Conservation (phyloP, 1,140 invertebrate genomes). For the Palaemon carinicauda region DNA sequence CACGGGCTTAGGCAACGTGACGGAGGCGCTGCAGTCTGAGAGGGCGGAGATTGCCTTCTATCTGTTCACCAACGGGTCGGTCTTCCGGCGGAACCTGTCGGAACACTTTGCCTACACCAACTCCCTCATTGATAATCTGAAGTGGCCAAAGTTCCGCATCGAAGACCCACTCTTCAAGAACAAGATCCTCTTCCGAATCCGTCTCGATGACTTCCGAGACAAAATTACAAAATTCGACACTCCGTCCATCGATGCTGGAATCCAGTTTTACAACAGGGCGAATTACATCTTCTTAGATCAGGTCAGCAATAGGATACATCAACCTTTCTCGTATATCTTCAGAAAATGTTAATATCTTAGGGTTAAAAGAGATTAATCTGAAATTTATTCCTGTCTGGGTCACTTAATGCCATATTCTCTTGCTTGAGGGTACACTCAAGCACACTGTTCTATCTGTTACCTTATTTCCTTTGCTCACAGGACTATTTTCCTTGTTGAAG, state of each 20-base stretch:
- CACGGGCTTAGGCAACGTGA: slow-evolving; percentile 55
- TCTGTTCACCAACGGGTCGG: slow-evolving; percentile 55
- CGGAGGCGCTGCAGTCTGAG: slow-evolving; percentile 63
- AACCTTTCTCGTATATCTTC: too few relatives aligned
- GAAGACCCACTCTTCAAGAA: slow-evolving; percentile 53
- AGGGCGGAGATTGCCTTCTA: slow-evolving; percentile 62
- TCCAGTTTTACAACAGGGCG: slow-evolving; percentile 57
- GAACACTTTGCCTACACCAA: slow-evolving; percentile 58
- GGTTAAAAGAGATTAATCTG: too few relatives aligned
- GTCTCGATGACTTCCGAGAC: slow-evolving; percentile 59
- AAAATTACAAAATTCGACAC: slow-evolving; percentile 50
- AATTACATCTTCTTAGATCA: slow-evolving; percentile 56
- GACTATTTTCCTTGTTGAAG: too few relatives aligned
- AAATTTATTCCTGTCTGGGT: too few relatives aligned
- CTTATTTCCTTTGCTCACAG: too few relatives aligned
- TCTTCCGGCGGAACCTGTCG: slow-evolving; percentile 51
- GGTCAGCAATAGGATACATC: neutral
- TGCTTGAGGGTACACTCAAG: too few relatives aligned
- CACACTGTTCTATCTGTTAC: too few relatives aligned
- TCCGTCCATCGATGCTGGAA: slow-evolving; percentile 48
- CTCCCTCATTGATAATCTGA: slow-evolving; percentile 47
- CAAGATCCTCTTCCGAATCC: slow-evolving; percentile 59
- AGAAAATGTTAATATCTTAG: too few relatives aligned
- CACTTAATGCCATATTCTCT: too few relatives aligned
- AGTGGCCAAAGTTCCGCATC: slow-evolving; percentile 42